phyloP scores from a whole-genome alignment of 2,113 vertebrate species.

The Pandion haliaetus region DNA sequence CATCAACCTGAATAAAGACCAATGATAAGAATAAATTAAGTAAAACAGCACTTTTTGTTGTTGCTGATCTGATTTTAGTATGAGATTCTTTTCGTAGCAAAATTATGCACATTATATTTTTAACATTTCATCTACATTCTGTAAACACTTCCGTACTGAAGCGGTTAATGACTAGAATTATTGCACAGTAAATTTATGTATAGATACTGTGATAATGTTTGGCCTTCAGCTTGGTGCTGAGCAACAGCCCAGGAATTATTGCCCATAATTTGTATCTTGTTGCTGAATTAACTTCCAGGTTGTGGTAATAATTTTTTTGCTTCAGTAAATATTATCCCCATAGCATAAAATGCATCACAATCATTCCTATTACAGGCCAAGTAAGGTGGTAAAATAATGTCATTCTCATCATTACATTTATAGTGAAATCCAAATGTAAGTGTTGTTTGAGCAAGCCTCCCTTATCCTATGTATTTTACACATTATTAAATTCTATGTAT shows the following conservation, averaged over 20 bases:
- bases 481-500: background rate
- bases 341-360: background rate
- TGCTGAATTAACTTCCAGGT: slow-evolving; percentile 50
- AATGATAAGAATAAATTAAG: background rate
- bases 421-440: background rate
- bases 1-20: background rate
- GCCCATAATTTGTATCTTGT: slow-evolving; percentile 12
- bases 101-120: background rate
- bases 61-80: background rate
- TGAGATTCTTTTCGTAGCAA: background rate
- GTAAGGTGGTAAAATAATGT: background rate
- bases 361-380: background rate
- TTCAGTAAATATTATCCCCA: slow-evolving; percentile 12
- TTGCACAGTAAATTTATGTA: background rate
- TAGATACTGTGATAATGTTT: background rate
- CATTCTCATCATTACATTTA: background rate
- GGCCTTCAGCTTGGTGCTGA: slow-evolving; percentile 11
- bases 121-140: background rate
- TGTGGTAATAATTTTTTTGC: slow-evolving; percentile 26
- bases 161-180: background rate
- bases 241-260: background rate
- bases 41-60: background rate
- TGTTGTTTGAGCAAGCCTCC: background rate
- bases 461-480: background rate
- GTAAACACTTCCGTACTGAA: background rate